Conservation (phyloP, 2,888 invertebrate species). For the Stenoptilia bipunctidactyla region DNA sequence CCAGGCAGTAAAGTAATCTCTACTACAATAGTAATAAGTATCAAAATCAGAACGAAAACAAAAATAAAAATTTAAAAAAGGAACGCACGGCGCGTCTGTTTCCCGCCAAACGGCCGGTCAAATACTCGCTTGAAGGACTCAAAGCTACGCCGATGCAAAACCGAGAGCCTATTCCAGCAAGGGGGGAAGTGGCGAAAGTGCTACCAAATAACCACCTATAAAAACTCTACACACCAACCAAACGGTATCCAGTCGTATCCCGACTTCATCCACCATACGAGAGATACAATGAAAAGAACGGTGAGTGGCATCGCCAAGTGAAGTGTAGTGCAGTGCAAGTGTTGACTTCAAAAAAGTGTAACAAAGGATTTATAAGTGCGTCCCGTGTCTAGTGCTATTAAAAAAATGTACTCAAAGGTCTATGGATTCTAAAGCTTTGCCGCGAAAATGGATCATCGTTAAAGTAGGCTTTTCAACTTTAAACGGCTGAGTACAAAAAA, state of each 20-base stretch:
- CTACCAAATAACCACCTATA: constrained; percentile 66
- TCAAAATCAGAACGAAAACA: constrained; percentile 10
- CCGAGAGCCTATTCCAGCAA: constrained; percentile 35
- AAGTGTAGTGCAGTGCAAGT: constrained; percentile 42
- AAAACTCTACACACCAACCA: constrained; percentile 51
- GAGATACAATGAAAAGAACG: constrained; percentile 64
- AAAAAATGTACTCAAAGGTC: not conserved
- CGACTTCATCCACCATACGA: constrained; percentile 57
- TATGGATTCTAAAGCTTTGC: not conserved
- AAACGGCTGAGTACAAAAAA: not conserved
- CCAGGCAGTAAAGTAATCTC: too few relatives aligned
- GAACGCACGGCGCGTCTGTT: constrained; percentile 47
- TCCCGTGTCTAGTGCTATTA: constrained; percentile 31
- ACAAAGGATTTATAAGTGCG: constrained; percentile 21
- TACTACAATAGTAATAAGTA: not conserved
- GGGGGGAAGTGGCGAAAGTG: constrained; percentile 65
- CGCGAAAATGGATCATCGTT: not conserved
- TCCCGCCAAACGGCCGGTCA: constrained; percentile 33
- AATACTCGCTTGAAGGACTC: constrained; percentile 52
- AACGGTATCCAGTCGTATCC: constrained; percentile 63
- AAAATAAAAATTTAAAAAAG: constrained; percentile 16
- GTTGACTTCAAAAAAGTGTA: constrained; percentile 60
- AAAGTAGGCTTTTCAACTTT: not conserved
- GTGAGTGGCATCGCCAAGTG: constrained; percentile 48
- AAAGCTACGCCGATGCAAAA: constrained; percentile 20